Evolutionary conservation across 2,888 invertebrate genomes (phyloP).

Genomic region (Shargacucullia verbasci): DNA sequence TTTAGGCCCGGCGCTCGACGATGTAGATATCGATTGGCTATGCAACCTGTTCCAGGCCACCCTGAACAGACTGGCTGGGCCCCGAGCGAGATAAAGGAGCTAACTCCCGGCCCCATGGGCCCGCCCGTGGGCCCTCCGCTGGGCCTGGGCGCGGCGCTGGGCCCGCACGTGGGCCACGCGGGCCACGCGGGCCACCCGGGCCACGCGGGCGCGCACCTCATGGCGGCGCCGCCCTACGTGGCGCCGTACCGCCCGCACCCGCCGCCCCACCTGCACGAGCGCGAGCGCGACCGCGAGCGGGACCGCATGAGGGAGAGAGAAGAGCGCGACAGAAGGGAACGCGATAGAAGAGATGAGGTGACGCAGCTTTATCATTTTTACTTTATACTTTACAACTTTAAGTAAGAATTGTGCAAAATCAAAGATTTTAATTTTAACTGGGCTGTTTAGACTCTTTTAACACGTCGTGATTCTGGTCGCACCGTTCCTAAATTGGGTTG

Average conservation of each 20-base stretch:
- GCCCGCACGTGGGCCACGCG: constrained; percentile 64
- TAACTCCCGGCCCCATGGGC: constrained; percentile 90
- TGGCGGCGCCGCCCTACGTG: constrained; percentile 72
- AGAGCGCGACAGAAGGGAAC: constrained; percentile 73
- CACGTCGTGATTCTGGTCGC: no score
- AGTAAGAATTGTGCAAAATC: no score
- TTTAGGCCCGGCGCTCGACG: no score
- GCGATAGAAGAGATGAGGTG: constrained; percentile 78
- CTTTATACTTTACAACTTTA: no score
- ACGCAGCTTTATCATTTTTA: no score
- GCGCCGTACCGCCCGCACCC: constrained; percentile 70
- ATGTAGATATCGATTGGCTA: no score
- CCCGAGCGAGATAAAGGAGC: constrained; percentile 91
- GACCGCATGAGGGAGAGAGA: constrained; percentile 68
- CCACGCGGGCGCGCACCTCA: constrained; percentile 57
- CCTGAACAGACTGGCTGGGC: constrained; percentile 89
- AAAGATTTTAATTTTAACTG: no score
- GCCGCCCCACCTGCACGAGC: constrained; percentile 70
- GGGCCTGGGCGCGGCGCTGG: constrained; percentile 71
- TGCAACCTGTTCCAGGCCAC: constrained; percentile 68
- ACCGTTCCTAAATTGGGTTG: no score
- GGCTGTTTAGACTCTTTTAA: no score
- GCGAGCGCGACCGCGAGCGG: constrained; percentile 82
- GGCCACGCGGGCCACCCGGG: constrained; percentile 52
- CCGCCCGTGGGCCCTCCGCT: constrained; percentile 71